Conservation (phyloP, 2,113 vertebrate genomes). For the Grantiella picta region DNA sequence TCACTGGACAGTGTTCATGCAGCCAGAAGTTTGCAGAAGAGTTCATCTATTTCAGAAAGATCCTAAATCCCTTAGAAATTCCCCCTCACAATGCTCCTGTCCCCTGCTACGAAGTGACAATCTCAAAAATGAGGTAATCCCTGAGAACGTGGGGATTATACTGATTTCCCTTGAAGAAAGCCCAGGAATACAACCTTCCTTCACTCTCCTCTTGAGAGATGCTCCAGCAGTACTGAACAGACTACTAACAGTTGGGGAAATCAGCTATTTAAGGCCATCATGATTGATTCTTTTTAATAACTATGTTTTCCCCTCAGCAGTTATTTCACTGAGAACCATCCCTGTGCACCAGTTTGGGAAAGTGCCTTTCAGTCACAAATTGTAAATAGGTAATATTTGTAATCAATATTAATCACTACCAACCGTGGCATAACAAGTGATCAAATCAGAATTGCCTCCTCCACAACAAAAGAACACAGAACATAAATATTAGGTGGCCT, state of each 20-base stretch:
- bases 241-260: neutral
- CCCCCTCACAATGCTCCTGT: neutral
- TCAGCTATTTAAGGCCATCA: neutral
- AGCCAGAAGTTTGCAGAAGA: neutral
- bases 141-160: neutral
- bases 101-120: neutral
- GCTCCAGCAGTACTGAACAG: neutral
- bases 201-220: neutral
- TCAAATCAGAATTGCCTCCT: neutral
- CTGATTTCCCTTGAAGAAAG: neutral
- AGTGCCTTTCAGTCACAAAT: neutral
- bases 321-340: neutral
- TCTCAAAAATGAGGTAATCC: neutral
- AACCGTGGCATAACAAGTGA: neutral
- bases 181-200: neutral
- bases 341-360: neutral
- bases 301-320: neutral
- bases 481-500: neutral
- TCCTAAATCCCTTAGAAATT: neutral
- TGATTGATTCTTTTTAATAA: neutral
- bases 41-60: neutral
- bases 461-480: neutral
- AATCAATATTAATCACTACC: neutral
- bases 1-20: neutral
- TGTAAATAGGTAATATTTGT: neutral